These are phyloP conservation scores for Fragum fragum DNA, from an alignment of 2,888 invertebrate species.

Conservation along the genomic window DNA sequence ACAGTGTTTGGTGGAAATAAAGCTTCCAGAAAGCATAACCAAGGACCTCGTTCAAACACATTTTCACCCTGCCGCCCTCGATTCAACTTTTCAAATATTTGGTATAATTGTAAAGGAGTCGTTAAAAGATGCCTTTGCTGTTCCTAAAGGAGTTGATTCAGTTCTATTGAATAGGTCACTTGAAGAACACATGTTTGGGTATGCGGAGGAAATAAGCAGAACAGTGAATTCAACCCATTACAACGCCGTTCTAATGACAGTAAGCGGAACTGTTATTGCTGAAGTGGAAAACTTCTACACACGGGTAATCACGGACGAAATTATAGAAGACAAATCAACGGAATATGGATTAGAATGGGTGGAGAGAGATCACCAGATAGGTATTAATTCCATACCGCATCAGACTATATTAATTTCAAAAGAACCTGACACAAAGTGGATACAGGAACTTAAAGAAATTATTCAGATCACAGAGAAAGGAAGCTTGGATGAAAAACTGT, in stretches of 20 bases:
- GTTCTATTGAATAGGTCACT: slow-evolving; percentile 58
- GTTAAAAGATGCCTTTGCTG: slow-evolving; percentile 47
- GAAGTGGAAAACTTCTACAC: slow-evolving; percentile 68
- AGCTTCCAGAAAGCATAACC: slow-evolving; percentile 57
- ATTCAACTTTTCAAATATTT: slow-evolving; percentile 72
- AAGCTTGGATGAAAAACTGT: not conserved
- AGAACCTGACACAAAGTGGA: not conserved
- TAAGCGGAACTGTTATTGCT: slow-evolving; percentile 69
- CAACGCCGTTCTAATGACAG: slow-evolving; percentile 67
- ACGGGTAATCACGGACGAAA: slow-evolving; percentile 15
- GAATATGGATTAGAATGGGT: slow-evolving; percentile 7
- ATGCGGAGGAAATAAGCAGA: slow-evolving; percentile 61
- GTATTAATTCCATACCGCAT: not conserved
- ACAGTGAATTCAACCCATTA: slow-evolving; percentile 59
- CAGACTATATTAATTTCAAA: not conserved
- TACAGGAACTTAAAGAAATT: not conserved
- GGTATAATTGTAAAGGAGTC: slow-evolving; percentile 55
- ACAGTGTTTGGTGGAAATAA: slow-evolving; percentile 65
- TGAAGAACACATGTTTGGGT: slow-evolving; percentile 66
- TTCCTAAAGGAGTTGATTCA: slow-evolving; percentile 66
- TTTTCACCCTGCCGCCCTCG: slow-evolving; percentile 72
- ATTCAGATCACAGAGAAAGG: not conserved
- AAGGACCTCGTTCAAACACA: slow-evolving; percentile 58
- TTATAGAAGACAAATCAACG: not conserved
- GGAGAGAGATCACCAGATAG: not conserved